Base-by-base conservation (phyloP, 2,888 invertebrate species). In the Cerceris rybyensis region DNA sequence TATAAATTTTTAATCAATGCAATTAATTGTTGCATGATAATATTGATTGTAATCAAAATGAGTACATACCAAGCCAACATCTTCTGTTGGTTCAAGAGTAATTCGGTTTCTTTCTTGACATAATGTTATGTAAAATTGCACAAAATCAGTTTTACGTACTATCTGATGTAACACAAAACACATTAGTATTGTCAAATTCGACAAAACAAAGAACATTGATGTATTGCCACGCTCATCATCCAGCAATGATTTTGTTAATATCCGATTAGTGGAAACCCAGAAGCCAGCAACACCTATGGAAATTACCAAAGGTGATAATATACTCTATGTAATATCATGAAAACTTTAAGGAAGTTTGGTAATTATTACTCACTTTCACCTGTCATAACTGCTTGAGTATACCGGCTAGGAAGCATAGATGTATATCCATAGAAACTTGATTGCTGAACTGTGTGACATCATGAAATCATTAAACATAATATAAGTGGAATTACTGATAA, bases 401-500 rank as follows among this genome's bases (percentile, higher is more conserved):
- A 98, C 81, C 96, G 94, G 80, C 96, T 96, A 28, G 98, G 98
- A 79, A 98, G 93, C 95, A 98, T 98, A 76, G 98, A 97, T 0
- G 98, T 97, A 91, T 97, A 98, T 2, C 98, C 98, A 91, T 98
- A 98, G 93, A 98, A 98, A 89, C 98, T 98, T 0, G 98, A 98
- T 91, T 98, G 98, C 92, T 98, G 98, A 73, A 98, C 96, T 94
- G 28, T 28, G 4, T 4, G 4, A 2, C 28, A 28, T 28, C 28
- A 28, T 28, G 89, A 90, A 91, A 80, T 61, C 13, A n/a, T 14
- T 2, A 13, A 0, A 59, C 46, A 13, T 28, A 28, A 58, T 46
- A 42, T 46, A 39, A 43, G 39, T 39, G 16, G 11, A 16, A 41
- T 6, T 16, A 8, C n/a, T 0, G 0, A 42, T 55, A 8, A 14